Conservation (phyloP, 1,140 invertebrate genomes). For the Drosophila sp. region DNA sequence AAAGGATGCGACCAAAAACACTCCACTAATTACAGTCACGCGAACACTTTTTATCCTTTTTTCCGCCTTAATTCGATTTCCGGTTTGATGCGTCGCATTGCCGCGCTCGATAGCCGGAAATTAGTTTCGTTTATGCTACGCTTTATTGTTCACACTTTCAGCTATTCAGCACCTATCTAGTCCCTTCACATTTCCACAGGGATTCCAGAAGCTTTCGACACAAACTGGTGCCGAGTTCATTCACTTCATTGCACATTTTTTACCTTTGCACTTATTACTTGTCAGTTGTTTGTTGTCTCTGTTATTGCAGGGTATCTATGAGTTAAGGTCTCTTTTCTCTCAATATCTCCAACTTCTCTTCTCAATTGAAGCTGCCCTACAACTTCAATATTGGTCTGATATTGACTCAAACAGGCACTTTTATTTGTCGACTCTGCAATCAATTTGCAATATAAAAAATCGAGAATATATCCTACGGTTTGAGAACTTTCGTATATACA, state of each 20-base stretch:
- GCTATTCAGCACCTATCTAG: neutral
- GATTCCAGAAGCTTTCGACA: neutral
- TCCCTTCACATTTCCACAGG: neutral
- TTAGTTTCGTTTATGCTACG: conserved; percentile 74
- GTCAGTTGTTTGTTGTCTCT: neutral
- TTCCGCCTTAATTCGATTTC: conserved; percentile 70
- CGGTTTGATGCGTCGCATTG: conserved; percentile 63
- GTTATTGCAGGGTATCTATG: conserved; percentile 8
- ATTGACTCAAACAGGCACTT: conserved; percentile 21
- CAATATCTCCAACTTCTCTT: neutral
- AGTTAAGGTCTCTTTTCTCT: neutral
- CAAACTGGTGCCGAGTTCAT: neutral
- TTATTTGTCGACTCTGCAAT: conserved; percentile 25
- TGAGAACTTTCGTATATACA: neutral
- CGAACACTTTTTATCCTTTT: conserved; percentile 52
- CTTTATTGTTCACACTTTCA: conserved; percentile 45
- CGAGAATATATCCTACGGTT: neutral
- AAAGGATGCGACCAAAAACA: conserved; percentile 10
- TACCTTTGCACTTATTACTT: neutral
- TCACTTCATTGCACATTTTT: conserved; percentile 1
- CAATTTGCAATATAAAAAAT: conserved; percentile 22
- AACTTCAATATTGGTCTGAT: conserved; percentile 36
- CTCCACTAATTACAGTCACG: conserved; percentile 55
- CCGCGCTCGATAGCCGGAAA: conserved; percentile 70
- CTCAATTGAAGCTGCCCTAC: conserved; percentile 8